Evolutionary conservation across 2,888 invertebrate species (phyloP), one percentile per base, ranked within the genome.

Genomic region (Antheraea yamamai): DNA sequence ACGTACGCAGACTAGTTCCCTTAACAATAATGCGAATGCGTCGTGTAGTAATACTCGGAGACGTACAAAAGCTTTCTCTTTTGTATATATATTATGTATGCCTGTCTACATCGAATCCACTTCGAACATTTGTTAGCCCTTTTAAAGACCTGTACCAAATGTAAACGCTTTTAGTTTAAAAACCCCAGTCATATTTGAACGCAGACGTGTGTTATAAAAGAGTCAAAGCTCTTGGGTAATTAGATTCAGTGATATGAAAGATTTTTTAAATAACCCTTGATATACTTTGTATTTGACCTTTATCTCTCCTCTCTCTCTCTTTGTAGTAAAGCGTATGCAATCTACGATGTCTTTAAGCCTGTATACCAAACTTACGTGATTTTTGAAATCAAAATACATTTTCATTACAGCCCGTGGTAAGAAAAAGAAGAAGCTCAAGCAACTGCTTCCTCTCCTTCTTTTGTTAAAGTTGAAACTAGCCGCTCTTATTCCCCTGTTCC

Each of bases 381-480:
- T 58, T 58, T n/a, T n/a, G 6, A 58, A 7, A 4, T 12, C 10
- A 23, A 61, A 10, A 61, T 61, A n/a, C 12, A 8, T 61, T 2
- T 23, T 23, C 3, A 23, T 92, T 92, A 8, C 90, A 97, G 97
- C 96, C 79, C 97, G 97, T 83, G 97, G 97, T 88, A 97, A 97
- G 93, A 96, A 96, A 92, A 97, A 97, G 96, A 96, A 97, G 96
- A 96, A 96, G 92, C 96, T 97, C 91, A 97, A 97, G 95, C 96
- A 96, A 86, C 96, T 97, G 80, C 92, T 97, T 84, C 97, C 97
- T 35, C 95, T 98, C 82, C 95, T 98, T 79, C 95, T 98, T 80
- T 96, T 98, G 76, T 92, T 98, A 89, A 97, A 97, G 87, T 89
- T 98, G 89, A 98, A 98, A 91, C 96, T 95, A 20, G 97, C 97